Base-by-base conservation (phyloP, 2,888 invertebrate genomes). In the Lomographa bimaculata region DNA sequence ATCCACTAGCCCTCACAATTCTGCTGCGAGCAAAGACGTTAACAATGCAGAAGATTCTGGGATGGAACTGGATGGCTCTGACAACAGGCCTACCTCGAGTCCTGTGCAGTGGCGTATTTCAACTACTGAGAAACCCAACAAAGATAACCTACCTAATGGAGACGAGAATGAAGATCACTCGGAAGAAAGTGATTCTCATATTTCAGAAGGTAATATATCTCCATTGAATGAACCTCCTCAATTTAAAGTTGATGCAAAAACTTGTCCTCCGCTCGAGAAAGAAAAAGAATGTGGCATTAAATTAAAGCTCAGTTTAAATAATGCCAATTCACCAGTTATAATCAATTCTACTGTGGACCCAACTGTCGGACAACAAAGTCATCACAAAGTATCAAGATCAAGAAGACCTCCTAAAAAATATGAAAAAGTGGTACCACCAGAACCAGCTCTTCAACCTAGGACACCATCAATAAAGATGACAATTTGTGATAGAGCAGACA, bases 311-410 rank as follows among this genome's bases (percentile, higher is more conserved):
- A 87, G 87, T 52, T 67, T 89, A 44, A 89, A 87, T 57, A 89
- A 82, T 72, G 85, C 86, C 27, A 87, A 82, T 47, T 85, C 87
- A 35, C 89, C 89, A 46, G 84, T 89, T 36, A 89, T 89, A 30
- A 87, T 89, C 39, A 89, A 89, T 59, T 87, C 87, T 1, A 89
- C 89, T 39, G 89, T 89, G n/a, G 87, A 87, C 63, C 89, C 89
- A 3, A 77, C 83, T 18, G 49, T 87, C 38, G 87, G 89, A 5
- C 71, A 79, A 46, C 77, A 82, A 37, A 77, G 65, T 44, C 57
- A 58, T 32, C 61, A 77, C 37, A 89, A 89, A 60, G 87, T 87
- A 36, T 51, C 68, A 28, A 69, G 89, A 30, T 55, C 67, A 28
- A 71, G 89, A 59, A 65, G 81, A 64, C 83, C 90, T 37, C 85